Base-by-base conservation (phyloP, 2,113 vertebrate species). In the Antigone vipio region DNA sequence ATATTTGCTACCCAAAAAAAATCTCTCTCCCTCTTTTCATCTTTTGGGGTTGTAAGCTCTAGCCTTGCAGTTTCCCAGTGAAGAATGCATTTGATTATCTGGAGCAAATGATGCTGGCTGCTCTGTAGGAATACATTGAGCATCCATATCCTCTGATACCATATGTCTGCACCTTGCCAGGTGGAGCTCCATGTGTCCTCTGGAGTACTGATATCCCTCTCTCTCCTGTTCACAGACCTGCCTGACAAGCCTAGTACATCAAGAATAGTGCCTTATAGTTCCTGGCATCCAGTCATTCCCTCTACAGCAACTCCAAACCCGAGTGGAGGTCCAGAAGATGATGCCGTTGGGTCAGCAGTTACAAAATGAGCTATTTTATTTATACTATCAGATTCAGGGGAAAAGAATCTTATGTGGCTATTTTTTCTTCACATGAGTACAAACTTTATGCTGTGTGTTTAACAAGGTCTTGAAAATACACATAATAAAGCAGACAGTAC, bases 31-130 rank as follows among this genome's bases (percentile, higher is more conserved):
- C 12, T 19, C 18, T 87, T 89, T 95, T 85, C 49, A 63, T 82
- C 81, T 53, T 85, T 53, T 44, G 11, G 53, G 72, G 19, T 9
- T 66, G 45, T n/a, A 63, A 79, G 27, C 40, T 67, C 62, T n/a
- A 64, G 35, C 53, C 34, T 75, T 69, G 45, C 35, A 89, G 44
- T 44, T 89, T 92, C 32, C 60, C 55, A 38, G 1, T 18, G 8
- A 89, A 89, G 60, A 89, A 78, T 27, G 32, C 10, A 42, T 78
- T 86, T 96, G 38, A 84, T 89, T 92, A 76, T 53, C 55, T 80
- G 44, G 32, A 86, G 38, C 16, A 85, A 83, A 80, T 22, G 67
- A 71, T 35, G 50, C 34, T 85, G 52, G 30, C 44, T 88, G 73
- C 34, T 86, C 38, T 32, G 16, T 11, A 32, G 49, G 30, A 94